Conservation (phyloP, 2,888 invertebrate species). For the Tetheella fluctuosa region DNA sequence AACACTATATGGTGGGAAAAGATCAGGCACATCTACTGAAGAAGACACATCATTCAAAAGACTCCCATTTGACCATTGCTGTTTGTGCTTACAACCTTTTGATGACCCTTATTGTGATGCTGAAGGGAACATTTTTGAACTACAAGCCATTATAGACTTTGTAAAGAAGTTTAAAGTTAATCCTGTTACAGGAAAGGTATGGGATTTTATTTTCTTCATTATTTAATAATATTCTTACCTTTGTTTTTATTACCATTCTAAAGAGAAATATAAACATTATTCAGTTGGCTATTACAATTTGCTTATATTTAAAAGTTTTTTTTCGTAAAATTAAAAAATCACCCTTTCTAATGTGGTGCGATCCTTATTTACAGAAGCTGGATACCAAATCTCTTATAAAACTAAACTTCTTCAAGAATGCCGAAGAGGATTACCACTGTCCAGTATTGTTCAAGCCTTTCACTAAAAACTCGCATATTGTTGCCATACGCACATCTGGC, state of each 20-base stretch:
- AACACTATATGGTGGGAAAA: conserved; percentile 95
- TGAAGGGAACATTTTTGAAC: conserved; percentile 96
- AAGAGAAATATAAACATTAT: too few relatives aligned
- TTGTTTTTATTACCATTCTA: too few relatives aligned
- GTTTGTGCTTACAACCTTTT: conserved; percentile 95
- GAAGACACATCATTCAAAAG: conserved; percentile 94
- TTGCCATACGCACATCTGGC: conserved; percentile 94
- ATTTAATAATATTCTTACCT: too few relatives aligned
- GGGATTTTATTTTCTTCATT: neutral
- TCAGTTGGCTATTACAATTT: too few relatives aligned
- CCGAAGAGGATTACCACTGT: conserved; percentile 93
- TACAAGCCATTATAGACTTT: conserved; percentile 93
- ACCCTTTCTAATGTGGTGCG: too few relatives aligned
- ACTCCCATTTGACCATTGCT: conserved; percentile 96
- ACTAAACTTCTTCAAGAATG: conserved; percentile 94
- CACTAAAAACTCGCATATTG: conserved; percentile 97
- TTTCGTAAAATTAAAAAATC: too few relatives aligned
- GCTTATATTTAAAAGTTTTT: too few relatives aligned
- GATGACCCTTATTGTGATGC: conserved; percentile 95
- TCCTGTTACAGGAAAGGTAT: conserved; percentile 95
- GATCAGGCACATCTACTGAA: conserved; percentile 86
- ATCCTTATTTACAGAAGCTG: conserved; percentile 83
- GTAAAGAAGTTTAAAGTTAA: conserved; percentile 96
- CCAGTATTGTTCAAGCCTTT: conserved; percentile 97
- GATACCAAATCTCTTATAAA: conserved; percentile 93